Percentiles rank a stretch among this genome's conserved stretches.
Conservation (phyloP, 2,113 vertebrate species). For the Anguilla rostrata region DNA sequence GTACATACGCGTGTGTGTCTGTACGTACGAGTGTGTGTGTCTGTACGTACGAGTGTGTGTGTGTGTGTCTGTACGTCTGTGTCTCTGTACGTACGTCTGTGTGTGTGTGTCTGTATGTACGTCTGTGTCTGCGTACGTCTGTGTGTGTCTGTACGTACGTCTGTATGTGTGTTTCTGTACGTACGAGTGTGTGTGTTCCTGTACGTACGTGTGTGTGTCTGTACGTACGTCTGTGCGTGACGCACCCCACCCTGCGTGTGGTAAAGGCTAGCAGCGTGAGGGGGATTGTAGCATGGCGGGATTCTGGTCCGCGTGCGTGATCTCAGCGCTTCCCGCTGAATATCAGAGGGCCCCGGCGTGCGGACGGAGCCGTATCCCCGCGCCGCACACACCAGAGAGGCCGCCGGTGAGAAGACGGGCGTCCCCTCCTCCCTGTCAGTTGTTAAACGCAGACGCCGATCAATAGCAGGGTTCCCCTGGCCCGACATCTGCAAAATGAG, state of each 20-base stretch:
- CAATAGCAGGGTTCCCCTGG: not conserved
- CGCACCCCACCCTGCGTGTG: too few relatives aligned
- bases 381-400: not conserved
- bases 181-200: not conserved
- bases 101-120: too few relatives aligned
- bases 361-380: not conserved
- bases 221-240: not conserved
- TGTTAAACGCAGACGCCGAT: not conserved
- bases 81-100: not conserved
- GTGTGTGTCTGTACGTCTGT: not conserved
- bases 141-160: too few relatives aligned
- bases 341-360: not conserved
- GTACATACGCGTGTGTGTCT: not conserved
- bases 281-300: slow-evolving; percentile 37
- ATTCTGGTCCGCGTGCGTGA: slow-evolving; percentile 20
- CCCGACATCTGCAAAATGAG: not conserved
- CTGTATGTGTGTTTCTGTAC: not conserved
- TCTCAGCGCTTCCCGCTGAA: slow-evolving; percentile 18
- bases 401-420: not conserved
- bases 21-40: not conserved
- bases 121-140: too few relatives aligned
- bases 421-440: not conserved
- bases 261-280: slow-evolving; percentile 26
- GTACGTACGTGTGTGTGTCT: not conserved
- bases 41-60: not conserved